A percentile compares a stretch with the other conserved stretches of the same genome.
Conservation (phyloP, 2,888 invertebrate genomes). For the Neocrepidodera transversa region DNA sequence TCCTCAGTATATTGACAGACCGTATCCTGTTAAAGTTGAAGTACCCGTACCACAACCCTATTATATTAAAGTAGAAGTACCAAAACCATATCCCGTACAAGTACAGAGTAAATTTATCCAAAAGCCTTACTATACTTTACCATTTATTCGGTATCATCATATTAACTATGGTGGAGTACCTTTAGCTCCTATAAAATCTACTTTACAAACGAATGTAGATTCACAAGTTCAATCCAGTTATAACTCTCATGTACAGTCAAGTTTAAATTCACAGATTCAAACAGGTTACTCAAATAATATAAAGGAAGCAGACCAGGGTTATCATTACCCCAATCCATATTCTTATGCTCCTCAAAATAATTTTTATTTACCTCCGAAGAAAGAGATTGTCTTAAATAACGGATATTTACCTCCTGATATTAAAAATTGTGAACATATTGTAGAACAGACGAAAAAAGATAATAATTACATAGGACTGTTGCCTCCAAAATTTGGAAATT, state of each 20-base stretch:
- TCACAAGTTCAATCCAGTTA: conserved; percentile 19
- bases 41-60: conserved; percentile 43
- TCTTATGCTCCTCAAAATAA: conserved; percentile 44
- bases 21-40: conserved; percentile 42
- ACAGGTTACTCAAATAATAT: conserved; percentile 5
- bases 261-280: neutral
- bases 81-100: conserved; percentile 30
- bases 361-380: conserved; percentile 42
- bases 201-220: conserved; percentile 3
- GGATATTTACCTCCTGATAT: conserved; percentile 34
- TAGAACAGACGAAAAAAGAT: conserved; percentile 52
- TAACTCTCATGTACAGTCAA: conserved; percentile 7
- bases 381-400: conserved; percentile 34
- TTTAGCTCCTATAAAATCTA: neutral
- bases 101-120: conserved; percentile 9
- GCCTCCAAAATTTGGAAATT: conserved; percentile 57
- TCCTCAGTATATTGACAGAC: conserved; percentile 45
- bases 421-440: conserved; percentile 32
- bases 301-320: conserved; percentile 19
- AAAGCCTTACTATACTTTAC: conserved; percentile 9
- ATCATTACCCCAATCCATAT: conserved; percentile 36
- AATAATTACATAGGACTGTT: conserved; percentile 64
- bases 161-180: conserved; percentile 6
- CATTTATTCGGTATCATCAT: neutral
- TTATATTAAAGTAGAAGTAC: conserved; percentile 30